phyloP scores from a whole-genome alignment of 1,140 invertebrate species.

The Brachionus sp. region DNA sequence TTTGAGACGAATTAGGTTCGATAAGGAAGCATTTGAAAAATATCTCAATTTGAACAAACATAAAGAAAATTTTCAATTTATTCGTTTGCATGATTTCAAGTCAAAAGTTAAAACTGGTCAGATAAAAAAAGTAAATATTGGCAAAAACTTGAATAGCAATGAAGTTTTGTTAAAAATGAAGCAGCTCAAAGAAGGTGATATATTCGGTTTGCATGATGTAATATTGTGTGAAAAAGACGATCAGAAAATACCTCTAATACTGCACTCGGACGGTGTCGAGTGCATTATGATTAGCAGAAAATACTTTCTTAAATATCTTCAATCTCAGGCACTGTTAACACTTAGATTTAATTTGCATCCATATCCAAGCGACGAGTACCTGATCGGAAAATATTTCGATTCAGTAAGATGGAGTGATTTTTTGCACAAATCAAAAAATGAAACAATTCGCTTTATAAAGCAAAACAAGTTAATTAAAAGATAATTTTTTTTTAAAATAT shows the following conservation, averaged over 20 bases:
- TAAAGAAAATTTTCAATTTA: not conserved
- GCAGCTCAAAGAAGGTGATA: not conserved
- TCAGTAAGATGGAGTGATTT: not conserved
- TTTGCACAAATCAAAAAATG: not conserved
- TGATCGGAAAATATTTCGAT: slow-evolving; percentile 16
- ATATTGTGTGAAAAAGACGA: not conserved
- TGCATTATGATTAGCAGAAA: slow-evolving; percentile 33
- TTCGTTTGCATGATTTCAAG: not conserved
- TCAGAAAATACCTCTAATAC: not conserved
- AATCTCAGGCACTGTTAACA: not conserved
- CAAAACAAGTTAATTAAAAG: not conserved
- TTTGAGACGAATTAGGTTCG: not conserved
- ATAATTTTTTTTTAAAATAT: not conserved
- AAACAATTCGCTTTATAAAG: not conserved
- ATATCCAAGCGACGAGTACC: not conserved
- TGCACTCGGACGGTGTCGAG: not conserved
- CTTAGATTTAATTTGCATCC: slow-evolving; percentile 24
- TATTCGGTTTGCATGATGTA: slow-evolving; percentile 37
- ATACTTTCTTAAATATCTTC: slow-evolving; percentile 25
- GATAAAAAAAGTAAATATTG: not conserved
- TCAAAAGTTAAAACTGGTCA: slow-evolving; percentile 4
- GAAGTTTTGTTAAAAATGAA: not conserved
- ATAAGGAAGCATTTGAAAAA: not conserved
- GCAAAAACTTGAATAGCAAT: not conserved
- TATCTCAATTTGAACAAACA: not conserved